Evolutionary conservation across 2,113 vertebrate species (phyloP), one percentile per base, ranked within the genome.

Genomic region (Anoura caudifer): DNA sequence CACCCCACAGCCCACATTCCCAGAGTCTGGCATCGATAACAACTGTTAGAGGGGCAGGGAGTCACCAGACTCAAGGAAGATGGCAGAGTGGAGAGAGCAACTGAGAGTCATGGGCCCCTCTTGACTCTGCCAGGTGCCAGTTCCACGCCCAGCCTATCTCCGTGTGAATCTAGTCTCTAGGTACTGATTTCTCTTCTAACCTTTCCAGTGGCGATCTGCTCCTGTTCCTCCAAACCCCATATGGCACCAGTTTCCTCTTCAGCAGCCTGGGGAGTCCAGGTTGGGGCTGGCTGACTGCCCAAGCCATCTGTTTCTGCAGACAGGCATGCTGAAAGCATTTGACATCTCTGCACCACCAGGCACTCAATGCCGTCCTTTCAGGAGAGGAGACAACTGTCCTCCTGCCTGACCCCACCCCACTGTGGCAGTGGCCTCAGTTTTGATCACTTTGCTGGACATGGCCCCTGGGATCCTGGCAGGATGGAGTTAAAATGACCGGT

Each of bases 271-370:
- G 88, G 77, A 92, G 77, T 77, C 24, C 52, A 69, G 77, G 72
- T 2, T 81, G 86, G 81, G 91, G 54, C 56, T 33, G 81, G 50
- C 54, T 52, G 88, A 61, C 26, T 73, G 61, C 70, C 85, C n/a
- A 89, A 67, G 50, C 88, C 91, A 97, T 95, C 88, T 97, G 79
- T 84, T 94, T 90, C 67, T 91, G 67, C 72, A 96, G 63, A 95
- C 84, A 36, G 90, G 28, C 59, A 79, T 59, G 43, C 67, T 83
- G 80, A 59, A 88, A 79, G 38, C 54, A 65, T 22, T 63, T 0
- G 1, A 33, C 77, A 73, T 77, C 38, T 85, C 79, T 59, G 61
- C 19, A 36, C 77, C 16, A 28, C 80, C 63, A 38, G 89, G 52
- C 38, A 31, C 3, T 24, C 38, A 36, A 2, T 87, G 38, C 26